Conservation (phyloP, 2,797 vertebrate species). For the Acestrorhynchus altus region DNA sequence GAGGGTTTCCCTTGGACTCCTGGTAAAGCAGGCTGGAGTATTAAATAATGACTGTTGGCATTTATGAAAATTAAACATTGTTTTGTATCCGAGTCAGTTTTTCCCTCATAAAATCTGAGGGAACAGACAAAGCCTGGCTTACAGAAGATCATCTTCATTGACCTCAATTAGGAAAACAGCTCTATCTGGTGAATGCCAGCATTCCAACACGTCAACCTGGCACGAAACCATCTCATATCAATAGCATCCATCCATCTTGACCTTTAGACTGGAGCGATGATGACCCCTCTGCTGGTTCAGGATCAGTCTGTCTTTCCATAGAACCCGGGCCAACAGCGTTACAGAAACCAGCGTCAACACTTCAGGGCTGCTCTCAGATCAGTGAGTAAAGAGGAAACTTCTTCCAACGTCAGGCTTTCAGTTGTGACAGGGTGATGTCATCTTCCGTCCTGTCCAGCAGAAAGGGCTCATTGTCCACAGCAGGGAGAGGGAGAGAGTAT, state of each 20-base stretch:
- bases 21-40: neutral
- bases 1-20: no score
- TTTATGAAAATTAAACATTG: neutral
- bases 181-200: neutral
- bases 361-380: conserved; percentile 9
- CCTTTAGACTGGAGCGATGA: neutral
- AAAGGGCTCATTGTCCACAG: conserved; percentile 77
- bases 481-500: conserved; percentile 58
- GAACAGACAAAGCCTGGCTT: neutral
- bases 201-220: neutral
- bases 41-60: neutral
- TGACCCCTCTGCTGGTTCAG: neutral
- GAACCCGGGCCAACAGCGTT: neutral
- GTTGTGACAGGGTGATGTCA: conserved; percentile 77
- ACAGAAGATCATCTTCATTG: neutral
- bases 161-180: neutral
- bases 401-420: conserved; percentile 64
- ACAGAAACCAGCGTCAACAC: neutral
- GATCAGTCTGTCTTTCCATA: neutral
- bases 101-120: neutral
- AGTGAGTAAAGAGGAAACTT: conserved; percentile 65
- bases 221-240: neutral
- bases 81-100: neutral
- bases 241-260: neutral
- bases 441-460: conserved; percentile 77